These are phyloP conservation scores for Drosophila nigrodunni DNA, from an alignment of 1,140 invertebrate species.

Conservation along the genomic window DNA sequence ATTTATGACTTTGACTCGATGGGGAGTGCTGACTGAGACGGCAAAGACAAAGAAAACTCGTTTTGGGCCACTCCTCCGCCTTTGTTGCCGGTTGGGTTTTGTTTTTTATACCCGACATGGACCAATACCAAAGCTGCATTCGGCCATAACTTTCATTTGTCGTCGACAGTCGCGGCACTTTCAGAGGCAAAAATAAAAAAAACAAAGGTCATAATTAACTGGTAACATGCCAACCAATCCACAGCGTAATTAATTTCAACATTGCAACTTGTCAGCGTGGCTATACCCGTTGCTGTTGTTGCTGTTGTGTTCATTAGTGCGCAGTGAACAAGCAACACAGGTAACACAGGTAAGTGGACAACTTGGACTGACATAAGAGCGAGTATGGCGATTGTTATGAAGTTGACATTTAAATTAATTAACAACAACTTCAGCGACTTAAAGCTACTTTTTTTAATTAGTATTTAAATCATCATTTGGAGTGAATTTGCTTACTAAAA, in stretches of 20 bases:
- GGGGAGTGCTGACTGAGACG: constrained; percentile 18
- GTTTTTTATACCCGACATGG: constrained; percentile 27
- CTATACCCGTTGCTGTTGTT: constrained; percentile 35
- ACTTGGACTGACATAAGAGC: constrained; percentile 6
- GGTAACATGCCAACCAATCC: constrained; percentile 67
- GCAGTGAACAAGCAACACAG: constrained; percentile 46
- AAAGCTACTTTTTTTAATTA: constrained; percentile 7
- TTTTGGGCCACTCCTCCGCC: constrained; percentile 66
- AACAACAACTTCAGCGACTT: constrained; percentile 8
- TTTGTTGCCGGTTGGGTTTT: constrained; percentile 24
- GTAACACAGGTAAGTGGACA: constrained; percentile 42
- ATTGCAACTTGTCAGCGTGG: constrained; percentile 65
- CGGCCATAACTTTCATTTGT: constrained; percentile 54
- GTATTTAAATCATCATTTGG: neutral
- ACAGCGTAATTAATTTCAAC: constrained; percentile 65
- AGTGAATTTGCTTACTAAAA: no score
- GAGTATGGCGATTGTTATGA: constrained; percentile 38
- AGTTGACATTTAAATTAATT: constrained; percentile 68
- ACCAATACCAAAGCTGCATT: constrained; percentile 59
- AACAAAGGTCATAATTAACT: constrained; percentile 66
- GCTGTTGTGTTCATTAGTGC: constrained; percentile 66
- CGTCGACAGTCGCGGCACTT: constrained; percentile 30
- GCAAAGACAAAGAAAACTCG: constrained; percentile 52
- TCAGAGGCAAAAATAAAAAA: constrained; percentile 37
- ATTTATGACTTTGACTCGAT: constrained; percentile 60